These are phyloP conservation scores for Plemyria rubiginata DNA, from an alignment of 2,888 invertebrate species.

Conservation along the genomic window DNA sequence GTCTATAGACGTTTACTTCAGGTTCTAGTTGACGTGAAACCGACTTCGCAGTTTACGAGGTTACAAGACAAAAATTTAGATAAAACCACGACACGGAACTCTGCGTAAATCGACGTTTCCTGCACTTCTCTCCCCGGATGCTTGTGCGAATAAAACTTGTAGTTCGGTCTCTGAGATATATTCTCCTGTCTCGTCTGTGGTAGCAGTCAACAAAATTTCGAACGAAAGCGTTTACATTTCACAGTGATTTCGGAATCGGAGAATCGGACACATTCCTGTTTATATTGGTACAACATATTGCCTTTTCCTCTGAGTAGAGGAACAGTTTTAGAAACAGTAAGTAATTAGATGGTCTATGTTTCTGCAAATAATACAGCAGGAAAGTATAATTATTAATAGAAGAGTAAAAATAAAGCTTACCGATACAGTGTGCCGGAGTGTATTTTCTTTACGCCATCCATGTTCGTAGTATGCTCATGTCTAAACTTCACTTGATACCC, in stretches of 20 bases:
- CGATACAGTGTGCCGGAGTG: conserved; percentile 81
- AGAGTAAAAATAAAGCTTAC: conserved; percentile 57
- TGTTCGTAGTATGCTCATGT: conserved; percentile 71
- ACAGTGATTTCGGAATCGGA: background rate
- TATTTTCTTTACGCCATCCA: conserved; percentile 84
- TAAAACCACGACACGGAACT: background rate
- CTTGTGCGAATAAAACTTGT: background rate
- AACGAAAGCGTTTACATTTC: background rate
- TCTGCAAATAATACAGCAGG: too few relatives aligned
- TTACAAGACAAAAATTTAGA: background rate
- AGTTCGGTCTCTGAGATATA: background rate
- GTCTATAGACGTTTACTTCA: background rate
- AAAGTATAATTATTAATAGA: background rate
- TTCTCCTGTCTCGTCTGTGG: background rate
- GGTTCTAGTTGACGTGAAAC: background rate
- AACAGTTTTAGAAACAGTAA: background rate
- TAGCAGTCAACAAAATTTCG: background rate
- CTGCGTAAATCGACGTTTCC: conserved; percentile 6
- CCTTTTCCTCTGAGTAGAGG: background rate
- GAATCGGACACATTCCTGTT: background rate
- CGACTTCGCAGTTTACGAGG: conserved; percentile 5
- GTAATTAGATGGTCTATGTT: background rate
- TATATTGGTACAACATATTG: background rate
- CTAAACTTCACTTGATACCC: conserved; percentile 57
- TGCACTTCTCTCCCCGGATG: conserved; percentile 5